Base-by-base conservation (phyloP, 1,140 invertebrate genomes). In the Pogonus chalceus region DNA sequence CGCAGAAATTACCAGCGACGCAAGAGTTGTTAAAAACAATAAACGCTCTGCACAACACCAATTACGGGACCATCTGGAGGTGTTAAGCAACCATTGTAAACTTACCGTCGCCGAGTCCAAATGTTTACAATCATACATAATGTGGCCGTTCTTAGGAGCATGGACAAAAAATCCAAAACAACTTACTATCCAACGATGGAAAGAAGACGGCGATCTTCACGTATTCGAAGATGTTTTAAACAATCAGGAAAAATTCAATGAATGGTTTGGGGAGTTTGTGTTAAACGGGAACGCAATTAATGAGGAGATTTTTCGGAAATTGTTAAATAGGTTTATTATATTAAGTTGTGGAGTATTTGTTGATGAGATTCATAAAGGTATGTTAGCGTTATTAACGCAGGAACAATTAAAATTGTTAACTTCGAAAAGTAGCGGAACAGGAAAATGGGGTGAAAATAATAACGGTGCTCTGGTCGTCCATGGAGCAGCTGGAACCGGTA, bases 41-140 rank as follows among this genome's bases (percentile, higher is more conserved):
- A 70, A 70, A 54, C 53, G 69, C 39, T 67, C 67, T 2, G 69
- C 67, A 7, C 64, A 68, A 24, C 69, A 70, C 56, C 69, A 70
- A 49, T 56, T 70, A 2, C 54, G 67, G 9, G 69, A 69, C 51
- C 68, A 70, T 48, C 24, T 65, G 3, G 68, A 70, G 53, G 59
- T 70, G 10, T 54, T 70, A 9, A 35, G 52, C 56, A 14, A n/a
- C 31, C 35, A 51, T 37, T 56, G 35, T 16, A 23, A 35, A 9
- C 52, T 60, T 23, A 51, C 58, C 12, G 49, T 14, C 12, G 20
- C 16, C 18, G 10, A 20, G 3, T 35, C n/a, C 31, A 35, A 35
- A 35, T n/a, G n/a, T 21, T 53, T 67, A 1, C 53, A 68, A 43
- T 58, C 56, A 23, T 69, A 60, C 49, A 61, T 69, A 3, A 64